Conservation (phyloP, 2,797 vertebrate species). For the Melanotaenia maccullochi region DNA sequence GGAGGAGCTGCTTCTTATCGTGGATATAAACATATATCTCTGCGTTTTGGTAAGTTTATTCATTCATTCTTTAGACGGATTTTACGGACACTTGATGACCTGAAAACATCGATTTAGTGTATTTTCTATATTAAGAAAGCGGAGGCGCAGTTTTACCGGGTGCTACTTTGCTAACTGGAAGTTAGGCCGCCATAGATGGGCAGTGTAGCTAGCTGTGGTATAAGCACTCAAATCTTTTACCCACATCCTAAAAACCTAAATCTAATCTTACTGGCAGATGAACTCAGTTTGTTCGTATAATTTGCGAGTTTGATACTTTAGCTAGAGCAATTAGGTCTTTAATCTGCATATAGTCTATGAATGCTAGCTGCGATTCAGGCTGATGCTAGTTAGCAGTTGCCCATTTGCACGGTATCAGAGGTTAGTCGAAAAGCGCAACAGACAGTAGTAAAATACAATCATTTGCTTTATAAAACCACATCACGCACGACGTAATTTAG, state of each 20-base stretch:
- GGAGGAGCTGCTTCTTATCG: slow-evolving; percentile 34
- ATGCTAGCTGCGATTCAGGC: neutral
- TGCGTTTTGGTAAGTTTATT: slow-evolving; percentile 53
- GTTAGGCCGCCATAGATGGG: slow-evolving; percentile 54
- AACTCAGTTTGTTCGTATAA: accelerated
- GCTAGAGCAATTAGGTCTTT: neutral
- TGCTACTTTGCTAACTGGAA: slow-evolving; percentile 3
- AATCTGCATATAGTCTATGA: neutral
- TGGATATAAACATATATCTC: slow-evolving; percentile 27
- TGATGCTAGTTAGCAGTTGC: slow-evolving; percentile 25
- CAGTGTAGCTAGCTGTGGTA: slow-evolving; percentile 29
- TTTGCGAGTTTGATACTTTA: neutral
- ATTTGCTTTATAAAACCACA: neutral
- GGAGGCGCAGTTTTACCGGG: neutral
- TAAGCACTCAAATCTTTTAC: neutral
- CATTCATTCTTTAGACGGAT: neutral
- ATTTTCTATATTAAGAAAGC: neutral
- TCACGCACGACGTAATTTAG: neutral
- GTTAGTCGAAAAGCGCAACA: neutral
- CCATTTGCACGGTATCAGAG: neutral
- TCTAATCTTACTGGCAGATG: accelerated
- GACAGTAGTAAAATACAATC: neutral
- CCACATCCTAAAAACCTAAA: neutral
- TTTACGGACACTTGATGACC: neutral
- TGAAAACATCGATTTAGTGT: neutral